A percentile compares a stretch with the other conserved stretches of the same genome.
phyloP scores from a whole-genome alignment of 2,888 invertebrate genomes.

The Mimachlamys varia region DNA sequence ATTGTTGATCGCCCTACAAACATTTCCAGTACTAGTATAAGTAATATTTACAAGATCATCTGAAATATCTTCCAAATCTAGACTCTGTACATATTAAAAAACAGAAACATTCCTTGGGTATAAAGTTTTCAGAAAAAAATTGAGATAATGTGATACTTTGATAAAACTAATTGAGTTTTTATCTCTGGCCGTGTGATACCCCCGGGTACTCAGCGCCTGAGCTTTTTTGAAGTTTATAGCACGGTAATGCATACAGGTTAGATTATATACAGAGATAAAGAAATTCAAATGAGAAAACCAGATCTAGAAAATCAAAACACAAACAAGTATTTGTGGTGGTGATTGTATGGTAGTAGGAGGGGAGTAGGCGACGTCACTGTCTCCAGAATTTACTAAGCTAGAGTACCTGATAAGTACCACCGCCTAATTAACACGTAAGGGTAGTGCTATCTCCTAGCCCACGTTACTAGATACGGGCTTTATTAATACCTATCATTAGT shows the following conservation, averaged over 20 bases:
- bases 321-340: conserved; percentile 1
- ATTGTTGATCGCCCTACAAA: not conserved
- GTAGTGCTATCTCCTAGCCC: not conserved
- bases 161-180: conserved; percentile 31
- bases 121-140: not conserved
- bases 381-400: not conserved
- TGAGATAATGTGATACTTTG: conserved; percentile 9
- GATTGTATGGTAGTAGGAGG: not conserved
- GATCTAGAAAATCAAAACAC: conserved; percentile 10
- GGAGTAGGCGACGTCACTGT: not conserved
- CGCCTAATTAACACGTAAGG: not conserved
- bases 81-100: not conserved
- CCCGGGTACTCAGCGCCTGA: not conserved
- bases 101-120: not conserved
- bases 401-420: not conserved
- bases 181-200: conserved; percentile 7
- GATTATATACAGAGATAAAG: not conserved
- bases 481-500: not conserved
- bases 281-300: not conserved
- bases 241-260: conserved; percentile 32
- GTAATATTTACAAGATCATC: not conserved
- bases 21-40: not conserved
- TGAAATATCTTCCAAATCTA: not conserved
- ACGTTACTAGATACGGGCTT: not conserved
- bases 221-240: conserved; percentile 31